Evolutionary conservation across 2,113 vertebrate genomes (phyloP), one percentile per base, ranked within the genome.

Genomic region (Laterallus jamaicensis): DNA sequence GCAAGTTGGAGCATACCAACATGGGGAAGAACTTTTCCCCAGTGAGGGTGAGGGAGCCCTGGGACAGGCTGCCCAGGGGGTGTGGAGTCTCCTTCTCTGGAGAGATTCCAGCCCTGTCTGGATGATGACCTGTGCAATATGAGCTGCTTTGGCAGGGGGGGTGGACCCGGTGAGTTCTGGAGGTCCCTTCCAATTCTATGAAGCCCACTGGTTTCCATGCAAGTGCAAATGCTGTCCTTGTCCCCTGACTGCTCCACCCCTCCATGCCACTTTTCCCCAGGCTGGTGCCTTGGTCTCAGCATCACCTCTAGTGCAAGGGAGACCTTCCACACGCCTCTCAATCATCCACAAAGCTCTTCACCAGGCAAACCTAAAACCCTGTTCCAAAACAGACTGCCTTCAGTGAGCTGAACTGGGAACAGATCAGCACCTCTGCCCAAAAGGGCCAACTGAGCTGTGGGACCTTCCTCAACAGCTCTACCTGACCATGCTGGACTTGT

Each of bases 401-500:
- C 63, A 9, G 7, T 9, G 7, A 74, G 40, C 17, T 18, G 59
- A 13, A 19, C 1, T 16, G 28, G 55, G 49, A 54, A 58, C 14
- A 59, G 25, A 21, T 17, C 19, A 0, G 0, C 9, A 55, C 32
- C 40, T 59, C 24, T 39, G 58, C 24, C 54, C 44, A 42, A 82
- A 64, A 82, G 28, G 42, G 37, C 25, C 44, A 47, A 29, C 8
- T 66, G 5, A 59, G 39, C 64, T 69, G 29, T 1, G 0, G n/a
- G 3, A 75, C 22, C 42, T 64, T 42, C 82, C 62, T 37, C 44
- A 39, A 3, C 32, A 91, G n/a, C 63, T 54, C 35, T 19, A 40
- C 9, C 2, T 4, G 20, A 60, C 29, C 54, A 49, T 0, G 0
- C 35, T 15, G 16, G 29, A n/a, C 9, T 76, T 7, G 60, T 4